Evolutionary conservation across 2,888 invertebrate genomes (phyloP).

Genomic region (Rapana venosa): DNA sequence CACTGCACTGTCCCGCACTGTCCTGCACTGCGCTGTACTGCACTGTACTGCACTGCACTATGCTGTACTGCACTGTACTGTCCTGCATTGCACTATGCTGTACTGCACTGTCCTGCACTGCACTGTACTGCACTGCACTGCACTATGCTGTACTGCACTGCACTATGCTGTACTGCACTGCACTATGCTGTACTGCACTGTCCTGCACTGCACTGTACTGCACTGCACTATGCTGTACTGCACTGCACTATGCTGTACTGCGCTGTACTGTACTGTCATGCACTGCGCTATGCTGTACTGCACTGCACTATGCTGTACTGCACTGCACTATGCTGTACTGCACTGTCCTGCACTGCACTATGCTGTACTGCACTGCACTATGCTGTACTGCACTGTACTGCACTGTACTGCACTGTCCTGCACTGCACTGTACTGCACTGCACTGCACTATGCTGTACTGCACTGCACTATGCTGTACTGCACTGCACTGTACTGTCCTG

Average conservation of each 20-base stretch:
- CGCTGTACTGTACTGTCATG: neutral
- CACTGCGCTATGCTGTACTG: neutral
- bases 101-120: neutral
- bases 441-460: neutral
- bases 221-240: neutral
- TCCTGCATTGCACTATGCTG: neutral
- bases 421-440: neutral
- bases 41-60: neutral
- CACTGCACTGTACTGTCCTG: neutral
- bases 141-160: neutral
- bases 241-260: conserved; percentile 7
- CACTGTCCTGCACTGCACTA: no score
- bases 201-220: conserved; percentile 6
- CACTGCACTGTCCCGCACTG: neutral
- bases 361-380: neutral
- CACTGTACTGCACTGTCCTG: neutral
- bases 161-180: conserved; percentile 4
- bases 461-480: neutral
- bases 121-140: neutral
- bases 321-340: neutral
- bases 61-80: neutral
- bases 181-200: conserved; percentile 4
- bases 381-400: neutral
- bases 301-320: neutral
- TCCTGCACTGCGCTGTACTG: neutral